These are phyloP conservation scores for Porites australiensis DNA, from an alignment of 64 coral and sea anemone genomes.

Conservation along the genomic window DNA sequence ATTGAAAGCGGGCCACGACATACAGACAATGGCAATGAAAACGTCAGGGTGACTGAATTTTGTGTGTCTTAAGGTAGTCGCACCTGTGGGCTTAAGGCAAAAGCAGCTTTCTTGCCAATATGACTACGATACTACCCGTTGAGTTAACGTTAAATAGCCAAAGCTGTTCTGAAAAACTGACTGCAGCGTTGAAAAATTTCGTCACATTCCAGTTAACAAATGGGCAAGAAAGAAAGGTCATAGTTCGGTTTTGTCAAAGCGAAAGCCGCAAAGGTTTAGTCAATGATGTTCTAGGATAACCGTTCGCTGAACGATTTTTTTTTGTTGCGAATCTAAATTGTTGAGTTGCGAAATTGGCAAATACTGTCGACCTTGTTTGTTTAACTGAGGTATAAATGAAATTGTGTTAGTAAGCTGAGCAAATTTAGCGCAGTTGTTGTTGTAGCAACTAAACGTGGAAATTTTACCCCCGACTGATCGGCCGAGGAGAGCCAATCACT, in stretches of 20 bases:
- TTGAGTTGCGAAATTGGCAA: not conserved
- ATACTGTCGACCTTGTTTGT: not conserved
- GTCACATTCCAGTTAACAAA: not conserved
- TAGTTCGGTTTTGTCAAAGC: not conserved
- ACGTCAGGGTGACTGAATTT: not conserved
- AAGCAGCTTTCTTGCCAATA: not conserved
- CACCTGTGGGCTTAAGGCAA: conserved; percentile 11
- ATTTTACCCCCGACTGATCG: conserved; percentile 13
- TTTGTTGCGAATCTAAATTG: not conserved
- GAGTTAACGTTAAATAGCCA: not conserved
- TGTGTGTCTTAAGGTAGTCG: not conserved
- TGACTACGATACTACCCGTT: not conserved
- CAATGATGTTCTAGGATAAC: no score
- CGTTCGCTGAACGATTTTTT: not conserved
- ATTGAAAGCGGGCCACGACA: not conserved
- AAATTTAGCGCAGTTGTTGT: conserved; percentile 49
- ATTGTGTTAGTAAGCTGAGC: not conserved
- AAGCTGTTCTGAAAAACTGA: not conserved
- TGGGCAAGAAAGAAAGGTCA: conserved; percentile 15
- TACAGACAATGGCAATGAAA: not conserved
- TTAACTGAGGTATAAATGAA: not conserved
- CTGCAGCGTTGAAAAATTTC: conserved; percentile 3
- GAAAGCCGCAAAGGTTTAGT: not conserved
- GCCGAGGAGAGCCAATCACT: not conserved
- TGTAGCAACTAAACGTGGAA: conserved; percentile 14